Base-by-base conservation (phyloP, 2,797 vertebrate species). In the Percopsis omiscomaycus region DNA sequence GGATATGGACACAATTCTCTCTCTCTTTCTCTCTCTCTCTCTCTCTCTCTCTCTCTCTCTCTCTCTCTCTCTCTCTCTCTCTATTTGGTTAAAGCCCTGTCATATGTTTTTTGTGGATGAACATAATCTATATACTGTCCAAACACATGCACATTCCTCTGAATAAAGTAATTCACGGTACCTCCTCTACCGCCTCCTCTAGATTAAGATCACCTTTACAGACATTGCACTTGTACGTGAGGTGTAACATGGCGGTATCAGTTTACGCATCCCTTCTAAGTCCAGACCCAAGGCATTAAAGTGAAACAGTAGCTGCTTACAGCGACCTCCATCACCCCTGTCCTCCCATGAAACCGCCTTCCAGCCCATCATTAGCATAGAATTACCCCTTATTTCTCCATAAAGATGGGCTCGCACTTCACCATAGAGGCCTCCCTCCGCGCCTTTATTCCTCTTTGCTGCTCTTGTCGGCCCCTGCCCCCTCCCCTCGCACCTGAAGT, bases 1-100 rank as follows among this genome's bases (percentile, higher is more conserved):
- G 85, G 92, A 90, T 91, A 91, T 85, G 89, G 90, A 92, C 85
- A 84, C 71, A 80, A 72, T 69, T 85, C 83, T 88, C 66, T 87
- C 75, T 85, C 64, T 63, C 55, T 1, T 52, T 73, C 57, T 64
- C 71, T 59, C 53, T 65, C 61, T 61, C 64, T 59, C 8, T 65
- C 55, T 78, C 59, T 58, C 56, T 64, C 46, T 46, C 44, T 61
- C 59, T 66, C 37, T 28, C 27, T 29, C 28, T 46, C 37, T 67
- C 71, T 54, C 14, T 44, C 30, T 56, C 16, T 28, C 60, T 58
- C 44, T 59, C n/a, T 57, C 37, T 45, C 55, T 37, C 13, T 32
- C 22, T 27, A 5, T 54, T 53, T 55, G 27, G 5, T n/a, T 42
- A 1, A 15, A 42, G 37, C 37, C 9, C 37, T 78, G 48, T 61